These are phyloP conservation scores for Todiramphus saurophagus DNA, from an alignment of 2,113 vertebrate genomes.

Conservation along the genomic window DNA sequence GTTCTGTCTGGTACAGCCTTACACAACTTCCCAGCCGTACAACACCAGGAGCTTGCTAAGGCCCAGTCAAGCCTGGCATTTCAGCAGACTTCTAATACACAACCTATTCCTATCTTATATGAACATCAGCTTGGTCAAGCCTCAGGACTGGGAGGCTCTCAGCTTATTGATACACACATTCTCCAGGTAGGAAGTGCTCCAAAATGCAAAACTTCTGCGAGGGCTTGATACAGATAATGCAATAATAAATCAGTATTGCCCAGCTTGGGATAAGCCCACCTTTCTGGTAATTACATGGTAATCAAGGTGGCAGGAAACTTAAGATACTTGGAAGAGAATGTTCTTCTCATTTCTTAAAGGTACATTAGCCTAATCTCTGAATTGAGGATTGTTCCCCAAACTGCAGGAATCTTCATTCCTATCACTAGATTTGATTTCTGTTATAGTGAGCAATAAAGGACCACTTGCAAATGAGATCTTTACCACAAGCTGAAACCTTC, in stretches of 20 bases:
- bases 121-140: conserved; percentile 94
- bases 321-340: background rate
- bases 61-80: conserved; percentile 93
- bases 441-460: background rate
- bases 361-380: background rate
- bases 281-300: background rate
- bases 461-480: background rate
- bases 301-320: background rate
- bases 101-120: conserved; percentile 96
- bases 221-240: background rate
- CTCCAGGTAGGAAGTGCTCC: conserved; percentile 84
- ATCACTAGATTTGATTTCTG: background rate
- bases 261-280: background rate
- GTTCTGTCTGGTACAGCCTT: conserved; percentile 93
- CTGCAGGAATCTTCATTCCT: background rate
- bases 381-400: background rate
- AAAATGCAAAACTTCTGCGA: background rate
- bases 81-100: conserved; percentile 93
- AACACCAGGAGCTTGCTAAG: conserved; percentile 92
- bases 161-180: conserved; percentile 94
- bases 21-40: conserved; percentile 92
- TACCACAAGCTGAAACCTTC: background rate
- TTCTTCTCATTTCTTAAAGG: background rate
- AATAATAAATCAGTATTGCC: background rate
- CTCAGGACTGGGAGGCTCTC: conserved; percentile 92